phyloP scores from a whole-genome alignment of 92 coral and sea anemone species.

The Desmophyllum pertusum region DNA sequence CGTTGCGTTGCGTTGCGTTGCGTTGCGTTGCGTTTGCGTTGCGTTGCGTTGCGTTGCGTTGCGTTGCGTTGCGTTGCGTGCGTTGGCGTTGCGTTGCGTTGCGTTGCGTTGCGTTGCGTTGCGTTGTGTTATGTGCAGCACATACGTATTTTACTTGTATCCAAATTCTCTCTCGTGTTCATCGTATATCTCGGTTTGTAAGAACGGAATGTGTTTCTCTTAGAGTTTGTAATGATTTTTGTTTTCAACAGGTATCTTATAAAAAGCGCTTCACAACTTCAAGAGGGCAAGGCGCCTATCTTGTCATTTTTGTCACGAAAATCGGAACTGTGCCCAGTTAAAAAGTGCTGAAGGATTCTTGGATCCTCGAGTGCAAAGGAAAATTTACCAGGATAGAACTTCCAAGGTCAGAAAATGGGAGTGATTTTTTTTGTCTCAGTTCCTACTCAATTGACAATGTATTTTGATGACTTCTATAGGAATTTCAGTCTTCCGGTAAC shows the following conservation, averaged over 20 bases:
- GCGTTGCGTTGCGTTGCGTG: no score
- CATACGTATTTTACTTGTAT: no score
- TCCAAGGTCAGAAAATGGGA: constrained; percentile 72
- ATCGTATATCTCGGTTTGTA: no score
- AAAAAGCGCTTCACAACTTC: constrained; percentile 68
- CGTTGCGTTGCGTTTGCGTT: no score
- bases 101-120: no score
- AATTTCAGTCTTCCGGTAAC: no score
- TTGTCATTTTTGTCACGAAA: constrained; percentile 52
- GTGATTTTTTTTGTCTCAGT: not conserved
- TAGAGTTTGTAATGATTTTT: not conserved
- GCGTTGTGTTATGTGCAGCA: no score
- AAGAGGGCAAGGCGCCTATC: constrained; percentile 52
- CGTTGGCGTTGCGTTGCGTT: no score
- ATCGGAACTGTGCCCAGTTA: constrained; percentile 27
- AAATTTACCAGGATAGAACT: constrained; percentile 60
- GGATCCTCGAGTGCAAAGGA: constrained; percentile 65
- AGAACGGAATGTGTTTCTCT: not conserved
- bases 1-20: no score
- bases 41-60: no score
- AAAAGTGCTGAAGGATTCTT: constrained; percentile 53
- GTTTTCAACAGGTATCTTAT: constrained; percentile 66
- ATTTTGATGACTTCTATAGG: no score
- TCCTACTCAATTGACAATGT: not conserved
- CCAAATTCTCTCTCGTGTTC: no score